These are phyloP conservation scores for Oreochromis spilurus DNA, from an alignment of 2,113 vertebrate genomes.

Conservation along the genomic window DNA sequence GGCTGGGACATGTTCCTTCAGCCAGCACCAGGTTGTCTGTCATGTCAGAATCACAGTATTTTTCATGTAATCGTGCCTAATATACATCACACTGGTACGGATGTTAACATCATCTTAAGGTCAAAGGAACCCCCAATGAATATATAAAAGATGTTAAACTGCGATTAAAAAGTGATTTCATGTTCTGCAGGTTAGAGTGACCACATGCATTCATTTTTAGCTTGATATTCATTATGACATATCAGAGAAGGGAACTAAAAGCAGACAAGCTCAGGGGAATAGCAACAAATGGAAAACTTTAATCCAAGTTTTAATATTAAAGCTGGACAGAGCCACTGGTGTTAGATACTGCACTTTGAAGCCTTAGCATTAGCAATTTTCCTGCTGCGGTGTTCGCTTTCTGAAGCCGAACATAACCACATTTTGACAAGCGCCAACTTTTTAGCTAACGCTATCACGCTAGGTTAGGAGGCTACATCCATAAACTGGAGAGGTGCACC, in stretches of 20 bases:
- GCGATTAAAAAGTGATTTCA: background rate
- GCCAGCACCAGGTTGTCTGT: background rate
- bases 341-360: background rate
- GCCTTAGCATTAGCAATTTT: background rate
- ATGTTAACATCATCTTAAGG: background rate
- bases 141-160: background rate
- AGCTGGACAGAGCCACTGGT: background rate
- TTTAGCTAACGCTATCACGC: background rate
- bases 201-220: background rate
- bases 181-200: background rate
- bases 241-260: background rate
- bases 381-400: fast-evolving
- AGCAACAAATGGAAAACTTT: background rate
- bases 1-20: background rate
- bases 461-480: background rate
- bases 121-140: background rate
- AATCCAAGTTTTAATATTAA: background rate
- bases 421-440: background rate
- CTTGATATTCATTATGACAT: background rate
- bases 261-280: background rate
- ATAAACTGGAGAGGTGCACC: background rate
- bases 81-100: background rate
- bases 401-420: background rate
- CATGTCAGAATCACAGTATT: background rate
- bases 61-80: background rate